Evolutionary conservation across 92 coral and sea anemone genomes (phyloP).

Genomic region (Epizoanthus scotinus): DNA sequence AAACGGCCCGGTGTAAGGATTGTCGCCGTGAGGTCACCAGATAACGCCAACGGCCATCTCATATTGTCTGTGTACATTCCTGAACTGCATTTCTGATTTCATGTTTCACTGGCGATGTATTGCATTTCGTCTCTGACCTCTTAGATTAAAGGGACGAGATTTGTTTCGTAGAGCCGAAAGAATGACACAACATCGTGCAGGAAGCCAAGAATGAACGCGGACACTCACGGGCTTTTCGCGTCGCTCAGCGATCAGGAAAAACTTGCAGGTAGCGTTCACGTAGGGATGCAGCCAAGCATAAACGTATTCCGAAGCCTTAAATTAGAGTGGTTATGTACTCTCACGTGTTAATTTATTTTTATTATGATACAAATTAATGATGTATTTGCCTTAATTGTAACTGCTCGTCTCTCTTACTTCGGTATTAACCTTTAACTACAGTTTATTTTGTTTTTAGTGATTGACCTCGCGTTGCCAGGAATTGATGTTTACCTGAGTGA

Average conservation of each 20-base stretch:
- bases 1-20: neutral
- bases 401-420: conserved; percentile 10
- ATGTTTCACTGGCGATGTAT: conserved; percentile 63
- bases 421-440: conserved; percentile 4
- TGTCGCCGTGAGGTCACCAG: conserved; percentile 16
- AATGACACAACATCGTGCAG: neutral
- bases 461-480: conserved; percentile 80
- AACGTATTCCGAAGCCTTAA: conserved; percentile 8
- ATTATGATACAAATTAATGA: conserved; percentile 20
- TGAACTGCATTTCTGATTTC: conserved; percentile 61
- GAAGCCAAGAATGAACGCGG: conserved; percentile 49
- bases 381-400: neutral
- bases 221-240: conserved; percentile 47
- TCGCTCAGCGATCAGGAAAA: conserved; percentile 45
- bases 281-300: neutral
- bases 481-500: conserved; percentile 73
- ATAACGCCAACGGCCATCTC: conserved; percentile 34
- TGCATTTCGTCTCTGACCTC: conserved; percentile 63
- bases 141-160: conserved; percentile 43
- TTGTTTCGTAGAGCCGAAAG: conserved; percentile 32
- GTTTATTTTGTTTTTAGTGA: conserved; percentile 59
- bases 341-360: conserved; percentile 33
- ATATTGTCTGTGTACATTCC: conserved; percentile 90
- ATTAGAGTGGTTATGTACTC: conserved; percentile 25
- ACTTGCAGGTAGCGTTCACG: conserved; percentile 48